Conservation (phyloP, 2,797 vertebrate genomes). For the Bovichtus diacanthus region DNA sequence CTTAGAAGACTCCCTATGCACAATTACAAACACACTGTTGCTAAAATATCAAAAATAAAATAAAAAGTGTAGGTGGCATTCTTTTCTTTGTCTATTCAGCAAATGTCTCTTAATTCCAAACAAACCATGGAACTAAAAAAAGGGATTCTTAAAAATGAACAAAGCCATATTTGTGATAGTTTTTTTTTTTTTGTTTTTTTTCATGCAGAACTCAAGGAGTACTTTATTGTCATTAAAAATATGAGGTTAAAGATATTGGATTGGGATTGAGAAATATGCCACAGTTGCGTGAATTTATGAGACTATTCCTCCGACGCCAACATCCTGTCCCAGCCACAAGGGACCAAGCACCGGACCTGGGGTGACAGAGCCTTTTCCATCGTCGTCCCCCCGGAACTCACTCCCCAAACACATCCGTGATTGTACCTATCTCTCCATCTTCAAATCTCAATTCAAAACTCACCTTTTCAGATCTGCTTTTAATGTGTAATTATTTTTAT, state of each 20-base stretch:
- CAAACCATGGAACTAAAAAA: background rate
- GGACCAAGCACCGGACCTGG: too few relatives aligned
- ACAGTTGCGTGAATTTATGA: background rate
- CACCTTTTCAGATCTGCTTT: too few relatives aligned
- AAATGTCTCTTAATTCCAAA: background rate
- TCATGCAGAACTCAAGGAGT: background rate
- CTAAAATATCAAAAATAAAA: background rate
- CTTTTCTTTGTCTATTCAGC: background rate
- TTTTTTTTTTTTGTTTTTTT: background rate
- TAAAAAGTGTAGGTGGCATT: background rate
- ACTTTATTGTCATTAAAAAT: background rate
- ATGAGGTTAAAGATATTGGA: background rate
- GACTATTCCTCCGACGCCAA: too few relatives aligned
- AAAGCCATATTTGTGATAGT: background rate
- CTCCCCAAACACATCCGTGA: too few relatives aligned
- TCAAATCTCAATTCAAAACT: too few relatives aligned
- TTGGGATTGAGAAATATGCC: background rate
- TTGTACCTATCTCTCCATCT: too few relatives aligned
- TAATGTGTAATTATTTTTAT: too few relatives aligned
- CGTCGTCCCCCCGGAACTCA: too few relatives aligned
- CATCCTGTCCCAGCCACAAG: too few relatives aligned
- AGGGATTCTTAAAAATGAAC: background rate
- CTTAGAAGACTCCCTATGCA: background rate
- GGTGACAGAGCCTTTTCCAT: too few relatives aligned
- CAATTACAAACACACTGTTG: background rate